Base-by-base conservation (phyloP, 2,797 vertebrate genomes). In the Mus minutoides region DNA sequence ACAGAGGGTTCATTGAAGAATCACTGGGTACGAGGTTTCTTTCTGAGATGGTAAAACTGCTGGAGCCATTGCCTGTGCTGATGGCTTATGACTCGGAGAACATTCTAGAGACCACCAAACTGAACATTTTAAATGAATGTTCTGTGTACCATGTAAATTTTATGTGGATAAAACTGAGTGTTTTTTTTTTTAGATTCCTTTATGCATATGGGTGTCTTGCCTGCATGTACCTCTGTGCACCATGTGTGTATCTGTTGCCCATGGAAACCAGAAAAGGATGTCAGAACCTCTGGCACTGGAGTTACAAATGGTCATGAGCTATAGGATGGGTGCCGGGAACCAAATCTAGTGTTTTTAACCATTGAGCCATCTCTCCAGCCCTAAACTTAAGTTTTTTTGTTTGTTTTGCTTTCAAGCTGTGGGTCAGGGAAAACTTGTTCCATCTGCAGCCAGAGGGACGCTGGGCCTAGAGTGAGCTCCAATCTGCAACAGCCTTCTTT, bases 61-160 rank as follows among this genome's bases (percentile, higher is more conserved):
- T 12, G 3, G 31, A 6, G n/a, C 56, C 1, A 67, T 40, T 22
- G 76, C 24, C 24, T 11, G 52, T 7, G 40, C 21, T 4, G 40
- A 60, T 3, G 40, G n/a, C 2, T 26, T n/a, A 31, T 3, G 46
- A 69, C 21, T 77, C 86, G n/a, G 14, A 40, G 49, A 29, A 56
- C 0, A 1, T 16, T 13, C 7, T 1, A 60, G 58, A 78, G 64
- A 78, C 58, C 31, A n/a, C 31, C 54, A 75, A 34, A 6, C 29
- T 34, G 8, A 54, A 87, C n/a, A 43, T 19, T 58, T 75, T 40
- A 76, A 78, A 7, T 1, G 37, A 75, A 58, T 67, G 56, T 3
- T 22, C 6, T 40, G 13, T 2, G 24, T 0, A 37, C 3, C 10
- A 2, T n/a, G 22, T 31, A 19, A 34, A 34, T 37, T 24, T 10